Base-by-base conservation (phyloP, 2,888 invertebrate species). In the Epistrophe grossulariae region DNA sequence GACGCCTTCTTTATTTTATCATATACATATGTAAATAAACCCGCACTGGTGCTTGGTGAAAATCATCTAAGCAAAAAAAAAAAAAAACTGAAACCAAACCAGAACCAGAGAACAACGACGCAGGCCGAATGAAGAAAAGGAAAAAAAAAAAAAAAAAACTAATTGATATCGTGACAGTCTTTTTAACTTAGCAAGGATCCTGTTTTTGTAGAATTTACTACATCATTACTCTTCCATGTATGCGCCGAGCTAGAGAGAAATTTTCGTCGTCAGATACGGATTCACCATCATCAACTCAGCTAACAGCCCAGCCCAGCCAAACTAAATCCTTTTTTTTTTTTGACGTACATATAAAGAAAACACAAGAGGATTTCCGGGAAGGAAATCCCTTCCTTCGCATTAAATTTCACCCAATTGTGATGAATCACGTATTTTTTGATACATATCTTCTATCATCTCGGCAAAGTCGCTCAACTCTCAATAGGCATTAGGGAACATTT, bases 141-240 rank as follows among this genome's bases (percentile, higher is more conserved):
- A 24, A 24, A 3, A 19, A 19, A 13, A 40, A 24, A 43, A 84
- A 77, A 84, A 48, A 31, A n/a, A 84, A 76, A 84, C 60, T 84
- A 84, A 84, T 84, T 80, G 76, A 77, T 84, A 80, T 72, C 66
- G 28, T 76, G 80, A 84, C 76, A 84, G 77, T 84, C 80, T 80
- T 72, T 80, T 62, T 57, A 68, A 77, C 76, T 70, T 70, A 55
- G n/a, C 48, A 35, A 66, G 35, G 68, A 68, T 28, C 15, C 55
- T n/a, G 45, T 50, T 43, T 78, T 24, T 24, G 24, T 38, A 57
- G 57, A 59, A 38, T 72, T 13, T 60, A 71, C 71, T 31, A 70
- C 70, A 80, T 84, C 84, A 84, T 84, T 84, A 84, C 64, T 84
- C 80, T 77, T 80, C 71, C 84, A 80, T 72, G 80, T 72, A 71